A percentile compares a stretch with the other conserved stretches of the same genome.
These are phyloP conservation scores for Stichodactyla helianthus DNA, from an alignment of 64 coral and sea anemone species.

Conservation along the genomic window DNA sequence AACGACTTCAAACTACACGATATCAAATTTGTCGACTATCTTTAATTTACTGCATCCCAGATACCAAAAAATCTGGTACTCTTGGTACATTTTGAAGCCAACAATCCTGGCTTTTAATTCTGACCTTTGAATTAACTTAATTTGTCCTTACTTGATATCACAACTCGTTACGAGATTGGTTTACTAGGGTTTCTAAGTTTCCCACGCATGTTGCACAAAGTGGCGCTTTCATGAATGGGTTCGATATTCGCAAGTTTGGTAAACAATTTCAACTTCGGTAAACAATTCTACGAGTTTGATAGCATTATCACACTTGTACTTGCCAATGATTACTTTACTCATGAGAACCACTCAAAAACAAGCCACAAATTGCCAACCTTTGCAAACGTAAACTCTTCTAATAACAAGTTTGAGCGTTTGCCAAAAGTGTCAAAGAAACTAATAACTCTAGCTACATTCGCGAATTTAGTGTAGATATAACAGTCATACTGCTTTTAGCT, in stretches of 20 bases:
- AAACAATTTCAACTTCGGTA: conserved; percentile 2
- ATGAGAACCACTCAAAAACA: background rate
- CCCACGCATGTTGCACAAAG: background rate
- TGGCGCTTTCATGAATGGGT: background rate
- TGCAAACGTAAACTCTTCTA: background rate
- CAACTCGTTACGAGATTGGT: background rate
- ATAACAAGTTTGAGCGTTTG: background rate
- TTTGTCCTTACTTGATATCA: background rate
- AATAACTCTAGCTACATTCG: background rate
- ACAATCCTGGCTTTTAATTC: background rate
- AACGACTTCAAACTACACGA: background rate
- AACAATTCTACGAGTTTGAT: background rate
- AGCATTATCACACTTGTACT: background rate
- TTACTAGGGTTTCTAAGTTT: background rate
- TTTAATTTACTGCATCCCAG: background rate
- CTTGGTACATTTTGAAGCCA: background rate
- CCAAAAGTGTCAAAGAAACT: background rate
- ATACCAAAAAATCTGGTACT: background rate
- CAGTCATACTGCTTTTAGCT: background rate
- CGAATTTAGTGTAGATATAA: background rate
- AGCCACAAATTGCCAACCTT: background rate
- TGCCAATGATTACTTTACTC: background rate
- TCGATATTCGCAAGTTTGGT: background rate
- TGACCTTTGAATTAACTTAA: background rate
- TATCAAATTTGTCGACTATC: background rate